These are phyloP conservation scores for Lytechinus pictus DNA, from an alignment of 35 echinoderm and acorn worm genomes.

Conservation along the genomic window DNA sequence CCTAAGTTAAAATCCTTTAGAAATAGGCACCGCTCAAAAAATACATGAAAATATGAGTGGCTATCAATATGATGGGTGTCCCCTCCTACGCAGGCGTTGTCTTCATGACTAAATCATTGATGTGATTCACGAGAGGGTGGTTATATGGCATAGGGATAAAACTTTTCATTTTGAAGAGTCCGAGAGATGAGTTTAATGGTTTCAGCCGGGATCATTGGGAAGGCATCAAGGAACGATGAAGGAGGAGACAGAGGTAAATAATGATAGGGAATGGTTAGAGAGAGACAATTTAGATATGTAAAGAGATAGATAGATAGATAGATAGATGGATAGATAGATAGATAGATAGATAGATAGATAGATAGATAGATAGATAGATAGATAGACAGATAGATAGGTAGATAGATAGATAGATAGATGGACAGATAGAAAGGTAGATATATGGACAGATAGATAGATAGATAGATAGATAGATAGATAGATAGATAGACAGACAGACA, in stretches of 20 bases:
- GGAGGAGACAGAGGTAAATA: background rate
- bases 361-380: background rate
- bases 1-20: slow-evolving; percentile 2
- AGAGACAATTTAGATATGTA: background rate
- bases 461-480: too few species aligned
- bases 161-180: slow-evolving; percentile 4
- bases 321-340: background rate
- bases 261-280: background rate
- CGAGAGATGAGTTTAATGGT: background rate
- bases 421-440: background rate
- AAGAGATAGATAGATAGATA: background rate
- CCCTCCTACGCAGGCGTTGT: background rate
- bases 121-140: background rate
- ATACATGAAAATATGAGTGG: slow-evolving; percentile 2
- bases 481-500: too few species aligned
- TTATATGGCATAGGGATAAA: background rate
- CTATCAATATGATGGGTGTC: slow-evolving; percentile 27
- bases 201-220: background rate
- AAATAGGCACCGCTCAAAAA: background rate
- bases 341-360: background rate
- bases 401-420: too few species aligned
- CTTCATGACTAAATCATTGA: background rate
- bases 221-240: background rate
- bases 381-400: too few species aligned
- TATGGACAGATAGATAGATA: too few species aligned